A percentile compares a stretch with the other conserved stretches of the same genome.
Conservation (phyloP, 2,888 invertebrate genomes). For the Formica aserva region DNA sequence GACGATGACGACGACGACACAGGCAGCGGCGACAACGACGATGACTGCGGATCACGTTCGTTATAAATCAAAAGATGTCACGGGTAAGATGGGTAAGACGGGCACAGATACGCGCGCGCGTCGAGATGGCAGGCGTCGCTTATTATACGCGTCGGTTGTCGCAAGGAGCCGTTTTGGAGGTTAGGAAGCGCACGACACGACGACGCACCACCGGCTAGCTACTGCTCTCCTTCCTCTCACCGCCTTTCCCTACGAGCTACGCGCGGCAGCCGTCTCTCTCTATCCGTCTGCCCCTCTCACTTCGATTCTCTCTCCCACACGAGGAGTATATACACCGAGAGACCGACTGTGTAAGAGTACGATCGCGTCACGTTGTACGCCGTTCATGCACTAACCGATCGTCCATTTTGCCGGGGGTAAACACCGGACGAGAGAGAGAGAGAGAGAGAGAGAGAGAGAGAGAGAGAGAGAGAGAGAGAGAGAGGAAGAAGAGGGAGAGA, state of each 20-base stretch:
- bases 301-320: conserved; percentile 36
- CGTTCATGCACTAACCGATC: conserved; percentile 51
- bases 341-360: conserved; percentile 28
- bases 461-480: conserved; percentile 52
- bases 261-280: conserved; percentile 53
- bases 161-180: conserved; percentile 76
- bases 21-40: neutral
- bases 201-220: conserved; percentile 64
- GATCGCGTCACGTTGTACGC: conserved; percentile 50
- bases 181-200: conserved; percentile 73
- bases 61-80: conserved; percentile 63
- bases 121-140: conserved; percentile 50
- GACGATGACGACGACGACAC: neutral
- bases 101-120: conserved; percentile 19
- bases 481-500: conserved; percentile 51
- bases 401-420: conserved; percentile 43
- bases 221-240: conserved; percentile 55
- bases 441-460: conserved; percentile 64
- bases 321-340: conserved; percentile 8
- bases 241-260: conserved; percentile 49
- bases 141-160: conserved; percentile 69
- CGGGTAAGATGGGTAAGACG: conserved; percentile 30
- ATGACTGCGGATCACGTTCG: neutral
- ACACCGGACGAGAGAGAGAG: conserved; percentile 70
- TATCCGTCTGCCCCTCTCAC: conserved; percentile 49